Percentiles rank a stretch among this genome's conserved stretches.
phyloP scores from a whole-genome alignment of 2,888 invertebrate genomes.

The Sesamia inferens region DNA sequence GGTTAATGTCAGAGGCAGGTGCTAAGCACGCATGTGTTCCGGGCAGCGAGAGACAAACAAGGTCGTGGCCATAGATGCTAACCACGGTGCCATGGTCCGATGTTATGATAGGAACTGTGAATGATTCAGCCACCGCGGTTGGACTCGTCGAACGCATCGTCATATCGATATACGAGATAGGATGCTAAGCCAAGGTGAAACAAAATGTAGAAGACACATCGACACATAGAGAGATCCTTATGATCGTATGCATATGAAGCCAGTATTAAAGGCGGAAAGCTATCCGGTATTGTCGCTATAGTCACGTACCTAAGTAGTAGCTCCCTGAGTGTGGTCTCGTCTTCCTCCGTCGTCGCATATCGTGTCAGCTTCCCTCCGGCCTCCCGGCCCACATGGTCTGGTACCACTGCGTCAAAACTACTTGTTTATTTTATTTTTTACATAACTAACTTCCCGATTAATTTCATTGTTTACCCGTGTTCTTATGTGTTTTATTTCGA shows the following conservation, averaged over 20 bases:
- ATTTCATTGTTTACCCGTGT: constrained; percentile 27
- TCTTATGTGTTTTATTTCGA: constrained; percentile 21
- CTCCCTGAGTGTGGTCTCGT: constrained; percentile 98
- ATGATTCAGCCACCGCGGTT: constrained; percentile 75
- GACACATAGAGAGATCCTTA: constrained; percentile 75
- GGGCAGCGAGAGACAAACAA: constrained; percentile 55
- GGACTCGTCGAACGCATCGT: constrained; percentile 74
- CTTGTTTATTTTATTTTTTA: constrained; percentile 78
- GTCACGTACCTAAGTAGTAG: constrained; percentile 96
- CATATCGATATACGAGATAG: constrained; percentile 87
- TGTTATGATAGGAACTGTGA: constrained; percentile 75
- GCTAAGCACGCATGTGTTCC: constrained; percentile 58
- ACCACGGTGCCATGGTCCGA: constrained; percentile 79
- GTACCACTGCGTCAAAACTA: constrained; percentile 89
- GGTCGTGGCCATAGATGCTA: constrained; percentile 84
- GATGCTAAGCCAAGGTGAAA: constrained; percentile 83
- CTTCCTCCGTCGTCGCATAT: constrained; percentile 96
- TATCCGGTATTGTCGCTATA: constrained; percentile 79
- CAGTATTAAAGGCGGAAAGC: constrained; percentile 85
- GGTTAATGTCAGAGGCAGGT: constrained; percentile 57
- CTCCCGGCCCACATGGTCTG: constrained; percentile 90
- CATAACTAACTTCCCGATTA: constrained; percentile 49
- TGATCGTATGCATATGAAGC: constrained; percentile 83
- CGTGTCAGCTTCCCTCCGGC: constrained; percentile 92
- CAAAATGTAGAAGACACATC: constrained; percentile 74